These are phyloP conservation scores for Alces alces DNA, from an alignment of 2,113 vertebrate genomes.

Conservation along the genomic window DNA sequence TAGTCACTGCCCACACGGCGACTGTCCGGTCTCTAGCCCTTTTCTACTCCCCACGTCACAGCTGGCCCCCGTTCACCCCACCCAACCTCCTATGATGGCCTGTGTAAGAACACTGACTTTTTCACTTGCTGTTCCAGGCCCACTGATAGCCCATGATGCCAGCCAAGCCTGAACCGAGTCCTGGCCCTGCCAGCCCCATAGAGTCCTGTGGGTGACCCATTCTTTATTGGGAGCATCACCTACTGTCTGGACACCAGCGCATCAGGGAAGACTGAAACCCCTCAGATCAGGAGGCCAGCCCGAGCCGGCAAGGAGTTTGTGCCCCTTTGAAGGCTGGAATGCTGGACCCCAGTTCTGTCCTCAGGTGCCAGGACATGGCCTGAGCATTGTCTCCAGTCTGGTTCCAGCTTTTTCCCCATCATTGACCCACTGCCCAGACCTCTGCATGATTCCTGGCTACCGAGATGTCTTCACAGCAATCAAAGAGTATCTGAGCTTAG, in stretches of 20 bases:
- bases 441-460: not conserved
- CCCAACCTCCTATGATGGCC: not conserved
- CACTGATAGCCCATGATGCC: not conserved
- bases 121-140: not conserved
- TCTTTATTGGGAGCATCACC: not conserved
- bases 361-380: not conserved
- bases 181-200: not conserved
- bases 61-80: not conserved
- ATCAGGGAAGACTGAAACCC: not conserved
- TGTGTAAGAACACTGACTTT: not conserved
- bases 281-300: not conserved
- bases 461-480: not conserved
- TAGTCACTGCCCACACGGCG: not conserved
- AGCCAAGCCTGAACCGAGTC: not conserved
- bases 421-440: not conserved
- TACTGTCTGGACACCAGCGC: not conserved
- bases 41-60: not conserved
- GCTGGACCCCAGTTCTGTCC: not conserved
- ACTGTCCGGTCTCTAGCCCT: not conserved
- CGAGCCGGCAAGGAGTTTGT: not conserved
- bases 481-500: not conserved
- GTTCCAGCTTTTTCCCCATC: not conserved
- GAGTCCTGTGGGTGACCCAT: not conserved
- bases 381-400: not conserved
- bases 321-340: not conserved